Evolutionary conservation across 2,888 invertebrate genomes (phyloP).

Genomic region (Temnothorax rugatulus): DNA sequence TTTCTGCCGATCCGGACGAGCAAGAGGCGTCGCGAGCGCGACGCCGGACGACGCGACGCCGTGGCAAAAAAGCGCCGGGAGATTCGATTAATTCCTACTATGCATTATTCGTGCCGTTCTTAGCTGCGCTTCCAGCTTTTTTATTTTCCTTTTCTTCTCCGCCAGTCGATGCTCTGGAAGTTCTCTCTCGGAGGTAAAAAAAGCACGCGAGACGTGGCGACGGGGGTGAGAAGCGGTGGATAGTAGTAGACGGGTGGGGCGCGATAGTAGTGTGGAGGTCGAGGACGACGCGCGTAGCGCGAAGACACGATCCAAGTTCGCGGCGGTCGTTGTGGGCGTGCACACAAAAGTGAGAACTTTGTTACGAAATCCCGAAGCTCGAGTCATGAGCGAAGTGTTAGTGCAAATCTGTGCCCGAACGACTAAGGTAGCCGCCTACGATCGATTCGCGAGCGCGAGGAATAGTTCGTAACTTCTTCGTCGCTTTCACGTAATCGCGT

Average conservation of each 20-base stretch:
- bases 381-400: slow-evolving; percentile 22
- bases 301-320: slow-evolving; percentile 47
- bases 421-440: slow-evolving; percentile 9
- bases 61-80: slow-evolving; percentile 22
- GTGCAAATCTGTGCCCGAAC: slow-evolving; percentile 44
- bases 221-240: background rate
- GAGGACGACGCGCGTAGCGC: slow-evolving; percentile 15
- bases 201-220: slow-evolving; percentile 59
- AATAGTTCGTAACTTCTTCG: slow-evolving; percentile 46
- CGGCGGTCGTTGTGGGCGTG: slow-evolving; percentile 40
- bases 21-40: background rate
- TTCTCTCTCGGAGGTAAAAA: slow-evolving; percentile 65
- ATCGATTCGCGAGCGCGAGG: slow-evolving; percentile 38
- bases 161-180: slow-evolving; percentile 56
- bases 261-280: background rate
- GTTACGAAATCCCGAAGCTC: slow-evolving; percentile 34
- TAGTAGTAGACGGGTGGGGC: background rate
- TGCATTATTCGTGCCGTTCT: slow-evolving; percentile 64
- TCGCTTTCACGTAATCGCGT: slow-evolving; percentile 36
- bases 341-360: slow-evolving; percentile 46
- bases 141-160: slow-evolving; percentile 10
- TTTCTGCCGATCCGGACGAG: background rate
- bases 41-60: slow-evolving; percentile 30
- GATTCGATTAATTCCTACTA: slow-evolving; percentile 54
- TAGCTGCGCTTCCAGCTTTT: slow-evolving; percentile 56